Base-by-base conservation (phyloP, 1,140 invertebrate genomes). In the Psilanteris sp. region DNA sequence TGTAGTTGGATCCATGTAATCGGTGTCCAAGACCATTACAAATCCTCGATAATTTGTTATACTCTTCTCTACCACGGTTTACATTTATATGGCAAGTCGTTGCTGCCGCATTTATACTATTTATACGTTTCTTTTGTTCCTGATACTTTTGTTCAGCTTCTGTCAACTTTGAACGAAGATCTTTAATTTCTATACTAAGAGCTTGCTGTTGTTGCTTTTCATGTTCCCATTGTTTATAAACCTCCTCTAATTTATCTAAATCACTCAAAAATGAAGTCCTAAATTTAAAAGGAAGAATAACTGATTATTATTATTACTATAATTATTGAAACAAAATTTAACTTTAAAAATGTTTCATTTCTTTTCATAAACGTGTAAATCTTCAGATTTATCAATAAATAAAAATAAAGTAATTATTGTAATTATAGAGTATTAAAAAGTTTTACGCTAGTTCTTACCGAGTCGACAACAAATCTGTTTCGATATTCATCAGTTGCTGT, bases 241-340 rank as follows among this genome's bases (percentile, higher is more conserved):
- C 79, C 6, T 73, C 75, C n/a, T 84, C 84, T 66, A 89, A 81
- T 36, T 82, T 81, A 0, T 81, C 73, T 4, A 88, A 78, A 31
- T 88, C 83, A 31, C 82, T 78, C 31, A 88, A 24, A 3, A 88
- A 80, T 6, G 57, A 77, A 29, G 83, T 82, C 70, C 87, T 89
- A 39, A 34, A 31, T 29, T n/a, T n/a, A n/a, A n/a, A n/a, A n/a
- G n/a, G n/a, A n/a, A n/a, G n/a, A n/a, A n/a, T n/a, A n/a, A n/a
- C n/a, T n/a, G n/a, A n/a, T n/a, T n/a, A n/a, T n/a, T n/a, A n/a
- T n/a, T n/a, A n/a, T n/a, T n/a, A n/a, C n/a, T n/a, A n/a, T n/a
- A n/a, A n/a, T n/a, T n/a, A n/a, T n/a, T n/a, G n/a, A n/a, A n/a
- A n/a, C n/a, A n/a, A n/a, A n/a, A n/a, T n/a, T n/a, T n/a, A n/a